phyloP scores from a whole-genome alignment of 1,140 invertebrate genomes.

The Venustaconcha ellipsiformis region DNA sequence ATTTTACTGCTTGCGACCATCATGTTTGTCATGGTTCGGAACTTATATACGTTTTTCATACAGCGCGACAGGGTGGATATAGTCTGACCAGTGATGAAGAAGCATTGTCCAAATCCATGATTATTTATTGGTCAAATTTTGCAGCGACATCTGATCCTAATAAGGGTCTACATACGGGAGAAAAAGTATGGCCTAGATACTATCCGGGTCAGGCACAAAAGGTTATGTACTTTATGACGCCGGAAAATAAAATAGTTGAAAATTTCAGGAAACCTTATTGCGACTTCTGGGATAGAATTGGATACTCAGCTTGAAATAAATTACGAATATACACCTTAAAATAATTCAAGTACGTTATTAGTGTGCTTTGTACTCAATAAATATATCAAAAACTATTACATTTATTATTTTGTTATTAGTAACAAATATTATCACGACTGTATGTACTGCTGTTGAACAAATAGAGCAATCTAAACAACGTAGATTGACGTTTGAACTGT shows the following conservation, averaged over 20 bases:
- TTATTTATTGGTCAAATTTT: conserved; percentile 61
- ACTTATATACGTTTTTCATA: conserved; percentile 55
- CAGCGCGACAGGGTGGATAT: conserved; percentile 27
- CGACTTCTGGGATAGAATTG: conserved; percentile 54
- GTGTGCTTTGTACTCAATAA: no score
- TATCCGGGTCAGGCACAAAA: conserved; percentile 15
- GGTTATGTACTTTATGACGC: conserved; percentile 41
- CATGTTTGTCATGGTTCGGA: conserved; percentile 61
- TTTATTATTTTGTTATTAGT: no score
- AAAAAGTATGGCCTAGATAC: conserved; percentile 43
- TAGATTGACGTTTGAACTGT: no score
- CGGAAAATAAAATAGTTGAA: conserved; percentile 27
- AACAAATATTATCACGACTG: no score
- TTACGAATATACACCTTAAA: no score
- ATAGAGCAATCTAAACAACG: no score
- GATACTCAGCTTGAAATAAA: conserved; percentile 32
- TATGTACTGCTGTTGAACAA: no score
- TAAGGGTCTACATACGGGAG: background rate
- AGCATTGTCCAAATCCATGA: conserved; percentile 39
- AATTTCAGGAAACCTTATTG: conserved; percentile 39
- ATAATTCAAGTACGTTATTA: no score
- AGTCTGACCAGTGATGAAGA: conserved; percentile 46
- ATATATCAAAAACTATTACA: no score
- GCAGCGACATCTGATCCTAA: conserved; percentile 54
- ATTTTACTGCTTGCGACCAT: conserved; percentile 45